Conservation (phyloP, 2,888 invertebrate genomes). For the Tetramorium bicarinatum region DNA sequence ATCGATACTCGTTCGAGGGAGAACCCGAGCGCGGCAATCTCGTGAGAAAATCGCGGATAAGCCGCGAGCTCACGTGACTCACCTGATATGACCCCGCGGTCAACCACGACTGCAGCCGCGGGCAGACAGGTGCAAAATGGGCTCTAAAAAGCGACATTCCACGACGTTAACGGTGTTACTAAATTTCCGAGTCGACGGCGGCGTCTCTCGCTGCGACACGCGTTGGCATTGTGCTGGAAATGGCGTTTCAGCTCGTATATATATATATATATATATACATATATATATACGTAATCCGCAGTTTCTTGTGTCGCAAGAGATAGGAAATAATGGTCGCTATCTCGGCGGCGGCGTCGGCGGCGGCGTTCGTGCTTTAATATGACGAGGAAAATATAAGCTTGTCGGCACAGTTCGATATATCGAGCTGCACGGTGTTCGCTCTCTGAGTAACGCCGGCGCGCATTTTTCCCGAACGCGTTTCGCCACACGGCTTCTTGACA, state of each 20-base stretch:
- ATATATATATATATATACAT: slow-evolving; percentile 55
- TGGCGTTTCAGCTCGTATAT: slow-evolving; percentile 52
- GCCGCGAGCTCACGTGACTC: slow-evolving; percentile 49
- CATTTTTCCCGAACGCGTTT: slow-evolving; percentile 49
- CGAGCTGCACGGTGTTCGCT: slow-evolving; percentile 44
- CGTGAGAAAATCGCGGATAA: slow-evolving; percentile 48
- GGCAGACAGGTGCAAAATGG: slow-evolving; percentile 50
- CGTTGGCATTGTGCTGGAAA: slow-evolving; percentile 40
- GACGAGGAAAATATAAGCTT: slow-evolving; percentile 79
- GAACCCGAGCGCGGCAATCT: slow-evolving; percentile 40
- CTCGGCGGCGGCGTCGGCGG: slow-evolving; percentile 61
- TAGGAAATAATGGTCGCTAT: slow-evolving; percentile 75
- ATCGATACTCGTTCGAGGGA: slow-evolving; percentile 42
- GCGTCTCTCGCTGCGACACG: slow-evolving; percentile 36
- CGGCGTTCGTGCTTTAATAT: slow-evolving; percentile 75
- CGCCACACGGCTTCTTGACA: slow-evolving; percentile 36
- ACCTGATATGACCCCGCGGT: slow-evolving; percentile 36
- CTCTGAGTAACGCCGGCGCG: slow-evolving; percentile 65
- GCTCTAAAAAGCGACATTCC: slow-evolving; percentile 52
- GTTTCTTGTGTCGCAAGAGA: slow-evolving; percentile 72
- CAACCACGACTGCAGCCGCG: slow-evolving; percentile 31
- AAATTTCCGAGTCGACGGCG: slow-evolving; percentile 49
- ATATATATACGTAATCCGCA: slow-evolving; percentile 66
- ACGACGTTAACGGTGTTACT: slow-evolving; percentile 50
- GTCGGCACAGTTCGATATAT: slow-evolving; percentile 69